A percentile compares a stretch with the other conserved stretches of the same genome.
These are phyloP conservation scores for Oplegnathus fasciatus DNA, from an alignment of 2,113 vertebrate species.

Conservation along the genomic window DNA sequence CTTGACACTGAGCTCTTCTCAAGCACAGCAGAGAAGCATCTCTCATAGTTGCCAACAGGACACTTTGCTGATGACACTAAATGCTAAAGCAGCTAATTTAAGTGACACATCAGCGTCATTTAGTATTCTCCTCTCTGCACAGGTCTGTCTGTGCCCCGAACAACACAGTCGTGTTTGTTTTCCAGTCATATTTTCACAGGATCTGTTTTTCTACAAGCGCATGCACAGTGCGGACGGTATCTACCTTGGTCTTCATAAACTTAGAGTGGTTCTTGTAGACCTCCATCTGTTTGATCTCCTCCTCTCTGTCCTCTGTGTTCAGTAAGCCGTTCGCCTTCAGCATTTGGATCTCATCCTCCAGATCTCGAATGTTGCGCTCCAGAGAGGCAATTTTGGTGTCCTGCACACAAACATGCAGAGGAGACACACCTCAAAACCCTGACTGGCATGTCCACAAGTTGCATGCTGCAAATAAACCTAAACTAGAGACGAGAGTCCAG, in stretches of 20 bases:
- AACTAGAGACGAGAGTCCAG: slow-evolving; percentile 40
- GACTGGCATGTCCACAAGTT: slow-evolving; percentile 64
- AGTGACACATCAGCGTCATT: slow-evolving; percentile 30
- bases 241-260: slow-evolving; percentile 99
- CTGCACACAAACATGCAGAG: slow-evolving; percentile 84
- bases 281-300: slow-evolving; percentile 99
- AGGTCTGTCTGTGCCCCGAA: neutral
- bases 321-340: slow-evolving; percentile 96
- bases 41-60: slow-evolving; percentile 52
- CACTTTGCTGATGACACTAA: slow-evolving; percentile 66
- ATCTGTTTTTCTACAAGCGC: slow-evolving; percentile 6
- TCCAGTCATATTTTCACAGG: slow-evolving; percentile 13
- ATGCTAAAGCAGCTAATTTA: slow-evolving; percentile 55
- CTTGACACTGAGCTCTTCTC: slow-evolving; percentile 8
- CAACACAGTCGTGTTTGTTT: neutral
- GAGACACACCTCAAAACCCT: slow-evolving; percentile 75
- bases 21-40: slow-evolving; percentile 22
- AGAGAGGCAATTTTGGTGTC: slow-evolving; percentile 99
- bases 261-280: slow-evolving; percentile 99
- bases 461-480: slow-evolving; percentile 38
- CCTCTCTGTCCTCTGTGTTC: slow-evolving; percentile 96
- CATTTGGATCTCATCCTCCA: slow-evolving; percentile 99
- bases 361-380: slow-evolving; percentile 98
- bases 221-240: slow-evolving; percentile 30
- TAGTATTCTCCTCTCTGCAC: slow-evolving; percentile 16